Conservation (phyloP, 2,113 vertebrate species). For the Potamarius usumacintae region DNA sequence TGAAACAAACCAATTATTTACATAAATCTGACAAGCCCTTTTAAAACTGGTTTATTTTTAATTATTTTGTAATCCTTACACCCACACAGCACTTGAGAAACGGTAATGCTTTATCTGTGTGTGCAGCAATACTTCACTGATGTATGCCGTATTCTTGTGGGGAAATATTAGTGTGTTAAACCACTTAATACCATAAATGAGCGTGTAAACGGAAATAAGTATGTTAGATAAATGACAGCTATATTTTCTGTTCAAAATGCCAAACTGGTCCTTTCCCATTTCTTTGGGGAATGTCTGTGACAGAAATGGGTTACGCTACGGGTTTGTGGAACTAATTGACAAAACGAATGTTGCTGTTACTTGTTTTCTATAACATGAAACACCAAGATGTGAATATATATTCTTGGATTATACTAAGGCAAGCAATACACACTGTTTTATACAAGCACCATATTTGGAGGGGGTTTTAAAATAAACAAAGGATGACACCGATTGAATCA, state of each 20-base stretch:
- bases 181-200: background rate
- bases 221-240: slow-evolving; percentile 3
- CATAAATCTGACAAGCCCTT: background rate
- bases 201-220: background rate
- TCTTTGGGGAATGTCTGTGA: background rate
- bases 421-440: slow-evolving; percentile 8
- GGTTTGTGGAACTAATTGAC: background rate
- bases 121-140: background rate
- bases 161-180: background rate
- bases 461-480: slow-evolving; percentile 18
- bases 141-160: background rate
- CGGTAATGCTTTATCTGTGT: background rate
- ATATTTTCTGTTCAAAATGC: background rate
- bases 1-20: background rate
- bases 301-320: background rate
- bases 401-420: slow-evolving; percentile 21
- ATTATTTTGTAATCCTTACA: background rate
- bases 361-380: background rate
- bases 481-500: slow-evolving; percentile 17
- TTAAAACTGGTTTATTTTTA: background rate
- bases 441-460: background rate
- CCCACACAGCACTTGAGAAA: background rate
- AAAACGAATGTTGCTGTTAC: background rate
- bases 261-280: background rate
- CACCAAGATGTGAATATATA: background rate